Conservation (phyloP, 2,888 invertebrate species). For the Tachystola acroxantha region DNA sequence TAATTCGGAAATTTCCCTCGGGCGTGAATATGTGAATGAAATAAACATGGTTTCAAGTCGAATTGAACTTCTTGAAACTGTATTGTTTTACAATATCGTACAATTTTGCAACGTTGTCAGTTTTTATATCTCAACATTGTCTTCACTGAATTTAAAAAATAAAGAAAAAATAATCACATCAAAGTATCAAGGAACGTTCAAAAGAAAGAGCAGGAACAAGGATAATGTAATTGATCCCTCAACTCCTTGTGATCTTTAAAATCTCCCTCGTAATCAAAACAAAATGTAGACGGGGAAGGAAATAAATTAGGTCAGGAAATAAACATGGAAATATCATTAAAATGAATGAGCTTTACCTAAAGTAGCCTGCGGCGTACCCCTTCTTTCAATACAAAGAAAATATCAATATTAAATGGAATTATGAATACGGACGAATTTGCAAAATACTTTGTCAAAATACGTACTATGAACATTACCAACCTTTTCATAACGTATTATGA, state of each 20-base stretch:
- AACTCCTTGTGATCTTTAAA: constrained; percentile 2
- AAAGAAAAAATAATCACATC: too few relatives aligned
- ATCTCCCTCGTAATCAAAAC: constrained; percentile 6
- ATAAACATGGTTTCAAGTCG: constrained; percentile 8
- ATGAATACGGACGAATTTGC: too few relatives aligned
- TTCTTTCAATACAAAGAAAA: too few relatives aligned
- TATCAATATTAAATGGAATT: too few relatives aligned
- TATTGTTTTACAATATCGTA: not conserved
- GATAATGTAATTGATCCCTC: constrained; percentile 4
- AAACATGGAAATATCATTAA: constrained; percentile 9
- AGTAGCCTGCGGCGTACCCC: constrained; percentile 1
- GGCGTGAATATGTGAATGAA: constrained; percentile 6
- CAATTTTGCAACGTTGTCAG: not conserved
- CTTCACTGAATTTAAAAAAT: not conserved
- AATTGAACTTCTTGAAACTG: constrained; percentile 2
- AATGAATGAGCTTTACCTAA: constrained; percentile 6
- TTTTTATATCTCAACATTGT: not conserved
- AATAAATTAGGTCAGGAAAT: constrained; percentile 5
- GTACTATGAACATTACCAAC: too few relatives aligned
- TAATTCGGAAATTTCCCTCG: constrained; percentile 32
- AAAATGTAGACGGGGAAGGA: constrained; percentile 1
- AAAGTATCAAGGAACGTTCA: not conserved
- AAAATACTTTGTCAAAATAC: too few relatives aligned
- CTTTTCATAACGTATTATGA: too few relatives aligned
- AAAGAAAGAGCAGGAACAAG: not conserved